These are phyloP conservation scores for Carterocephalus palaemon DNA, from an alignment of 2,888 invertebrate genomes.

Conservation along the genomic window DNA sequence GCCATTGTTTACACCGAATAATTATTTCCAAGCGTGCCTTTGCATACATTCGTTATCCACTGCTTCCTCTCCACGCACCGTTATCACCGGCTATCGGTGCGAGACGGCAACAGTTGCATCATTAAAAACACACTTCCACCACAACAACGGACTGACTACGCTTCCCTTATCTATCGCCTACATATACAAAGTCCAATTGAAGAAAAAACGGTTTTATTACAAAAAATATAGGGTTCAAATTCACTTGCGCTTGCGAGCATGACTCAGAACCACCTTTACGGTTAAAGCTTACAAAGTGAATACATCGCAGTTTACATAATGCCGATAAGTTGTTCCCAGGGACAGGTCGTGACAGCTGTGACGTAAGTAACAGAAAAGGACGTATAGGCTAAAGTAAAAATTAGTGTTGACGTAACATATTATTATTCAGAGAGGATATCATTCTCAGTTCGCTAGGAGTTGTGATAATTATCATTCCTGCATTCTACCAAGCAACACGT, in stretches of 20 bases:
- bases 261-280: constrained; percentile 56
- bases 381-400: constrained; percentile 2
- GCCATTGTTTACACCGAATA: constrained; percentile 5
- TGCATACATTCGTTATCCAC: constrained; percentile 11
- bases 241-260: constrained; percentile 35
- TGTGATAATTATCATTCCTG: too few relatives aligned
- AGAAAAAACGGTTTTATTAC: constrained; percentile 29
- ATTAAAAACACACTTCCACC: constrained; percentile 22
- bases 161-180: constrained; percentile 62
- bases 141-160: constrained; percentile 33
- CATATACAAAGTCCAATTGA: constrained; percentile 37
- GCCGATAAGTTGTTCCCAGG: not conserved
- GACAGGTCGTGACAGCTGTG: constrained; percentile 9
- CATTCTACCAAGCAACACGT: too few relatives aligned
- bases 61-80: constrained; percentile 7
- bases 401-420: not conserved
- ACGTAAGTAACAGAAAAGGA: constrained; percentile 11
- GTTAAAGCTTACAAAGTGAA: constrained; percentile 41
- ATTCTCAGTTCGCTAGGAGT: too few relatives aligned
- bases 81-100: constrained; percentile 13
- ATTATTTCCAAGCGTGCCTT: not conserved
- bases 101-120: constrained; percentile 22
- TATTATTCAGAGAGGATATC: too few relatives aligned
- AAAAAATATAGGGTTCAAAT: constrained; percentile 41
- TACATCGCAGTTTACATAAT: constrained; percentile 40